Conservation (phyloP, 2,113 vertebrate species). For the Anhinga anhinga region DNA sequence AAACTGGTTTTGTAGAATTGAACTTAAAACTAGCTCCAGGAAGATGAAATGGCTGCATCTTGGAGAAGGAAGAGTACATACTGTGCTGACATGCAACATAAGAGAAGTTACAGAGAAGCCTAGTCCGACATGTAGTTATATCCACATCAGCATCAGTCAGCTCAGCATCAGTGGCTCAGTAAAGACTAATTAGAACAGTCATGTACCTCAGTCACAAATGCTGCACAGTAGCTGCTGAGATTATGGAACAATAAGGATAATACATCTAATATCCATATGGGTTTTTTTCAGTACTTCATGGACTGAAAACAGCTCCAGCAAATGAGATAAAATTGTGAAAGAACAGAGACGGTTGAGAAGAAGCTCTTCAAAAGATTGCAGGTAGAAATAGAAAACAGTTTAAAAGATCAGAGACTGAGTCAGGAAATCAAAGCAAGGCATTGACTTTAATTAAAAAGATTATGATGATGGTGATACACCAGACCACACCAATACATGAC, state of each 20-base stretch:
- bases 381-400: background rate
- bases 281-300: background rate
- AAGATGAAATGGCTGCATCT: background rate
- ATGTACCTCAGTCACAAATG: background rate
- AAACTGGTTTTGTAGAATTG: background rate
- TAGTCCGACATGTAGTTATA: background rate
- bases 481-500: background rate
- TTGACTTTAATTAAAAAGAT: background rate
- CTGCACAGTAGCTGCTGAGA: background rate
- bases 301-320: background rate
- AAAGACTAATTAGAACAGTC: background rate
- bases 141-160: background rate
- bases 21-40: background rate
- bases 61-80: background rate
- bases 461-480: background rate
- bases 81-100: background rate
- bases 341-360: background rate
- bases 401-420: background rate
- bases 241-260: background rate
- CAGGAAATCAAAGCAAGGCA: background rate
- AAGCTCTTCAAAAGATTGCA: background rate
- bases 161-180: background rate
- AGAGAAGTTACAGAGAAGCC: background rate
- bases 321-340: background rate
- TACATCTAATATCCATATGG: background rate